Evolutionary conservation across 2,113 vertebrate species (phyloP).

Genomic region (Globicephala melas): DNA sequence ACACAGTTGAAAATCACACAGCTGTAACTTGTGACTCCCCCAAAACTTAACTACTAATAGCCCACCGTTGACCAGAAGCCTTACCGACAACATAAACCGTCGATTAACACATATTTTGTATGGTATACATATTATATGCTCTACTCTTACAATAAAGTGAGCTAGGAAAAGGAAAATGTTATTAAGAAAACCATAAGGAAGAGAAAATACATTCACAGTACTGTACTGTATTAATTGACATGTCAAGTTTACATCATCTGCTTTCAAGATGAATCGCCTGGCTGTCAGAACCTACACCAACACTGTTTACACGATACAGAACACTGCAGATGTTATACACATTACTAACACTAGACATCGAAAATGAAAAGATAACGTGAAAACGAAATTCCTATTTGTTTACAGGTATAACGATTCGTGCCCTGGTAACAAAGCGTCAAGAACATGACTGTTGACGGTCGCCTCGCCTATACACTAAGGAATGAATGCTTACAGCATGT

Average conservation of each 20-base stretch:
- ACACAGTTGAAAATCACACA: background rate
- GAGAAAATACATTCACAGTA: background rate
- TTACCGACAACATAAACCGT: background rate
- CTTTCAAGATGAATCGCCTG: background rate
- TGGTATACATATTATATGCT: background rate
- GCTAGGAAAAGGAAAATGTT: background rate
- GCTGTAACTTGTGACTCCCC: fast-evolving
- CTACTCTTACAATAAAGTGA: too few relatives aligned
- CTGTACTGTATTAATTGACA: background rate
- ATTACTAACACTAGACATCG: fast-evolving
- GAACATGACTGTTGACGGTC: fast-evolving
- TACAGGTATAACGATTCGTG: background rate
- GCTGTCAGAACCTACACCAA: fast-evolving
- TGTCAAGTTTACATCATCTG: fast-evolving
- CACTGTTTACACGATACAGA: fast-evolving
- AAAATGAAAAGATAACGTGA: fast-evolving
- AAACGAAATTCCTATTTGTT: fast-evolving
- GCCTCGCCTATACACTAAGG: background rate
- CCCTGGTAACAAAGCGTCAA: background rate
- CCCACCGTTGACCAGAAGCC: too few relatives aligned
- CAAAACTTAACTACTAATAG: too few relatives aligned
- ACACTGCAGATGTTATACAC: fast-evolving
- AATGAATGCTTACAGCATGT: fast-evolving
- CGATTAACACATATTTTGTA: too few relatives aligned
- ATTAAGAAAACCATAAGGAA: background rate